phyloP scores from a whole-genome alignment of 2,797 vertebrate genomes.

The Poeciliopsis presidionis region DNA sequence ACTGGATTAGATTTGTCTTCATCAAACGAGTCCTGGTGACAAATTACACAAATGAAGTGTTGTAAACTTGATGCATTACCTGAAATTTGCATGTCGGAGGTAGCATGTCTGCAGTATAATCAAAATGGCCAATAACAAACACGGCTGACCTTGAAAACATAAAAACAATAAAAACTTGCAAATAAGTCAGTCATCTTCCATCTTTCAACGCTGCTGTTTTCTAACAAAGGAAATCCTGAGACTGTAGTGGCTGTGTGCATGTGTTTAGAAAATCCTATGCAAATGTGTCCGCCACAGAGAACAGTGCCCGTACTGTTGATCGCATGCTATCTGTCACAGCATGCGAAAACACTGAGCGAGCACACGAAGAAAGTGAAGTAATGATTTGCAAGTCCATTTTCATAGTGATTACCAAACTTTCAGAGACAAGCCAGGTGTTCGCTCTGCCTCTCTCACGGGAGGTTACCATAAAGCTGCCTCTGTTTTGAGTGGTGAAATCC shows the following conservation, averaged over 20 bases:
- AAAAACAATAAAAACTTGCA: background rate
- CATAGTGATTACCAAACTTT: constrained; percentile 37
- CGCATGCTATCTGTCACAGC: constrained; percentile 8
- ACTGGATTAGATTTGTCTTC: constrained; percentile 2
- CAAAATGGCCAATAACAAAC: background rate
- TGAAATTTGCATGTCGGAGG: constrained; percentile 14
- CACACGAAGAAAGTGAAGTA: constrained; percentile 1
- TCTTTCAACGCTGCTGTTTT: constrained; percentile 6
- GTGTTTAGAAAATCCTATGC: constrained; percentile 23
- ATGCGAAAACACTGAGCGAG: constrained; percentile 25
- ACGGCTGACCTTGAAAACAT: background rate
- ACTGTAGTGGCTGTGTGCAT: background rate
- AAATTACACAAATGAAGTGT: background rate
- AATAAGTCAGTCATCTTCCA: background rate
- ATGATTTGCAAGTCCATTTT: constrained; percentile 57
- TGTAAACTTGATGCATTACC: background rate
- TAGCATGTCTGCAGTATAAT: constrained; percentile 1
- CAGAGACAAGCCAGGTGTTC: constrained; percentile 44
- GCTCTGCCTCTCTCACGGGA: constrained; percentile 6
- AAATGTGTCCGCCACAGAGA: constrained; percentile 18
- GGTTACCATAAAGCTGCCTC: constrained; percentile 20
- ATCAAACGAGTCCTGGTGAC: background rate
- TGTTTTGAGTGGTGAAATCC: constrained; percentile 15
- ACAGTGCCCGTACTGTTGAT: constrained; percentile 3
- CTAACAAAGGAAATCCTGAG: background rate